phyloP scores from a whole-genome alignment of 1,140 invertebrate genomes.

The Akabosia matsudoensis region DNA sequence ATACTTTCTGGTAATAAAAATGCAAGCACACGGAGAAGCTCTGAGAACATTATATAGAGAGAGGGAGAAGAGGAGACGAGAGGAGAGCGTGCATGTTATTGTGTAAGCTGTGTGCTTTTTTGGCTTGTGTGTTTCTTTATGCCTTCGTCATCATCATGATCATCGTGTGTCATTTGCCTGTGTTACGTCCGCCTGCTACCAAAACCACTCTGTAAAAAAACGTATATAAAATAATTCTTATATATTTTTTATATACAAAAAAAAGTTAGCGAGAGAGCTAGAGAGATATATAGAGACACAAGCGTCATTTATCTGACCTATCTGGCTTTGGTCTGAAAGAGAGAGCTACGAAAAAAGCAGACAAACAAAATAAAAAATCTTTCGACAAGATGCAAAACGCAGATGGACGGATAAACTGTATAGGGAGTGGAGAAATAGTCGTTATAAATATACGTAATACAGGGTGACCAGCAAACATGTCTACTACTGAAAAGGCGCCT shows the following conservation, averaged over 20 bases:
- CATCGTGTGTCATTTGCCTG: too few species aligned
- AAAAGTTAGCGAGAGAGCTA: too few species aligned
- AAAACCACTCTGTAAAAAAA: background rate
- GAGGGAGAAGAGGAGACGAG: background rate
- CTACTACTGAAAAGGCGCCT: too few species aligned
- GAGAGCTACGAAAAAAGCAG: slow-evolving; percentile 2
- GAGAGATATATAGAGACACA: background rate
- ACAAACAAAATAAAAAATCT: background rate
- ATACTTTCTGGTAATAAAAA: slow-evolving; percentile 7
- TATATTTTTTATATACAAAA: too few species aligned
- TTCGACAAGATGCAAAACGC: background rate
- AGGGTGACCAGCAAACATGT: too few species aligned
- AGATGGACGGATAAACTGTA: slow-evolving; percentile 6
- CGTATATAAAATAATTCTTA: background rate
- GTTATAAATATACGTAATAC: background rate
- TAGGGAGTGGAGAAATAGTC: background rate
- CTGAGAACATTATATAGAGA: background rate
- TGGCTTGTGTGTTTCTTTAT: slow-evolving; percentile 9
- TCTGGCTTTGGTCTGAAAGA: background rate
- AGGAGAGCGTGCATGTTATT: background rate
- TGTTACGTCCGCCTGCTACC: background rate
- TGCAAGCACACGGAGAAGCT: background rate
- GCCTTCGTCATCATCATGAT: background rate
- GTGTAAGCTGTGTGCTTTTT: slow-evolving; percentile 19
- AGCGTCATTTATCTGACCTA: slow-evolving; percentile 24